Evolutionary conservation across 2,113 vertebrate species (phyloP).

Genomic region (Myrmecophaga tridactyla): DNA sequence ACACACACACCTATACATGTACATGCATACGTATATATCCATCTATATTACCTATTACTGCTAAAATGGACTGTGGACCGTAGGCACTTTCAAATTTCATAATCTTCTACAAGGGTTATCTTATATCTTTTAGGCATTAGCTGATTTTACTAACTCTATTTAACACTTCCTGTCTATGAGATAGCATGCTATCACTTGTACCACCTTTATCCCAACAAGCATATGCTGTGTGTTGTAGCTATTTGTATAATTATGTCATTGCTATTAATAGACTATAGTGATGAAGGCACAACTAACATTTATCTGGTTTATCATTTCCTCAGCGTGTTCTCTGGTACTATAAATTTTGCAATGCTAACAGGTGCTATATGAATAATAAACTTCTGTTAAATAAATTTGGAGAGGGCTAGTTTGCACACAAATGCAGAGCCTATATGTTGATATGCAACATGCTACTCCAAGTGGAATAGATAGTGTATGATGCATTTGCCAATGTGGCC

Average conservation of each 20-base stretch:
- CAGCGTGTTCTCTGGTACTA: background rate
- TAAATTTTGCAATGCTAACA: background rate
- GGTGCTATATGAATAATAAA: background rate
- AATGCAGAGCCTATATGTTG: background rate
- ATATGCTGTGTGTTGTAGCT: background rate
- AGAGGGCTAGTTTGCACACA: background rate
- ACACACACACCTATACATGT: background rate
- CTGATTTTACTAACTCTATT: background rate
- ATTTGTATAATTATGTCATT: conserved; percentile 12
- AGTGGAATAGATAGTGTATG: background rate
- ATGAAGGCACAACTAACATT: conserved; percentile 31
- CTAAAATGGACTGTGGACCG: background rate
- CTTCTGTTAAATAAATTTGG: conserved; percentile 9
- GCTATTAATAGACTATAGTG: background rate
- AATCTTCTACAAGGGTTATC: background rate
- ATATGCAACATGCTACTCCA: background rate
- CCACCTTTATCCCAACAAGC: conserved; percentile 10
- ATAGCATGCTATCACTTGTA: background rate
- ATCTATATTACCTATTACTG: background rate
- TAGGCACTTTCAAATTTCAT: background rate
- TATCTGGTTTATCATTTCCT: conserved; percentile 28
- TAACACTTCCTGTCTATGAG: background rate
- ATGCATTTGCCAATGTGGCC: background rate
- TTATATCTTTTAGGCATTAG: background rate
- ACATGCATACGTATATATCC: background rate